These are phyloP conservation scores for Parapristionchus giblindavisi DNA, from an alignment of 2,888 invertebrate species.

Conservation along the genomic window DNA sequence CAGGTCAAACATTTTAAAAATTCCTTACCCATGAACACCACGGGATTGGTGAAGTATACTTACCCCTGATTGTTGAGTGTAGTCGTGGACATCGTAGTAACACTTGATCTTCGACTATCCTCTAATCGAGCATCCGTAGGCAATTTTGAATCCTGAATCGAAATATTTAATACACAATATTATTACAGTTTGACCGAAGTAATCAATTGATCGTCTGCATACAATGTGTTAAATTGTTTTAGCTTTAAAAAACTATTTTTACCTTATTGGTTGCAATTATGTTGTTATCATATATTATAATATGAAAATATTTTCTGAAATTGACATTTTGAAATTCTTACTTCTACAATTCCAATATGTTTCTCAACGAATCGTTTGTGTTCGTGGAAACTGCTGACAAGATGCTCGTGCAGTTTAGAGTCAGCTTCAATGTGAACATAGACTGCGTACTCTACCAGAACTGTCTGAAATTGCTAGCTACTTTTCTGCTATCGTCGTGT, in stretches of 20 bases:
- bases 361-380: constrained; percentile 25
- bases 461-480: constrained; percentile 7
- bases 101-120: neutral
- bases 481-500: too few species aligned
- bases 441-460: constrained; percentile 31
- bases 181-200: too few species aligned
- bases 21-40: too few species aligned
- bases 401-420: constrained; percentile 30
- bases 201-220: too few species aligned
- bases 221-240: too few species aligned
- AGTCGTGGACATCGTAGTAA: constrained; percentile 16
- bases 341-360: constrained; percentile 26
- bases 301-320: neutral
- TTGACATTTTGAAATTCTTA: neutral
- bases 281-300: too few species aligned
- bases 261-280: too few species aligned
- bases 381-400: constrained; percentile 20
- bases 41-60: neutral
- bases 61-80: constrained; percentile 1
- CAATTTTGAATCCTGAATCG: constrained; percentile 15
- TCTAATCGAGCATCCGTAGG: constrained; percentile 5
- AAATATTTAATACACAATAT: too few species aligned
- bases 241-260: neutral
- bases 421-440: constrained; percentile 19
- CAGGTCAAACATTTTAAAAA: too few species aligned